Evolutionary conservation across 2,113 vertebrate genomes (phyloP), one percentile per base, ranked within the genome.

Genomic region (Otolemur garnettii): DNA sequence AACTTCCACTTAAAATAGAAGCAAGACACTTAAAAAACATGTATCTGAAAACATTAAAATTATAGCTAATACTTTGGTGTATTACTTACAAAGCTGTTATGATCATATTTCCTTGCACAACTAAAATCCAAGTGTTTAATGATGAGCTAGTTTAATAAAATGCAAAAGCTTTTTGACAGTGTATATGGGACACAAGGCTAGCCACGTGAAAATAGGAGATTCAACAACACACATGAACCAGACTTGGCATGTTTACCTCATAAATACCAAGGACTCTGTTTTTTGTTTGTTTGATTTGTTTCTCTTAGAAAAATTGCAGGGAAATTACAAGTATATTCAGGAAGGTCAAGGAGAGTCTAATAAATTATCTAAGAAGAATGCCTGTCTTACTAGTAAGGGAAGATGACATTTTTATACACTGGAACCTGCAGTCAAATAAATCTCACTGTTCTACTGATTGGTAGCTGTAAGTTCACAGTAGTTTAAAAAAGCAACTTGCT

Each of bases 81-180:
- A n/a, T n/a, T n/a, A n/a, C n/a, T n/a, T n/a, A n/a, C n/a, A n/a
- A n/a, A n/a, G n/a, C n/a, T n/a, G n/a, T n/a, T 89, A 68, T 81
- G 33, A 69, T 22, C 7, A 35, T 45, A 30, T 68, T 95, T 92
- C 87, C 62, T 66, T 57, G 10, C 71, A 19, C 8, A 85, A 89
- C 35, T 55, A 87, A 85, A 78, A 86, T 50, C 24, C n/a, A 95
- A 80, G 50, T 35, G 86, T 87, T 92, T 93, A 92, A 79, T 45
- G 35, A 84, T 90, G 21, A 87, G 7, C 7, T 68, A 55, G 5
- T 85, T 87, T 66, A 84, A 84, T 81, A 78, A 81, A 85, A 95
- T 84, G 69, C 6, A 53, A 90, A 94, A 84, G 66, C 0, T 1
- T 64, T 91, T 92, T 71, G 66, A 88, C 5, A 62, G 28, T 57